These are phyloP conservation scores for Lepisosteus oculatus DNA, from an alignment of 2,113 vertebrate species.

Conservation along the genomic window DNA sequence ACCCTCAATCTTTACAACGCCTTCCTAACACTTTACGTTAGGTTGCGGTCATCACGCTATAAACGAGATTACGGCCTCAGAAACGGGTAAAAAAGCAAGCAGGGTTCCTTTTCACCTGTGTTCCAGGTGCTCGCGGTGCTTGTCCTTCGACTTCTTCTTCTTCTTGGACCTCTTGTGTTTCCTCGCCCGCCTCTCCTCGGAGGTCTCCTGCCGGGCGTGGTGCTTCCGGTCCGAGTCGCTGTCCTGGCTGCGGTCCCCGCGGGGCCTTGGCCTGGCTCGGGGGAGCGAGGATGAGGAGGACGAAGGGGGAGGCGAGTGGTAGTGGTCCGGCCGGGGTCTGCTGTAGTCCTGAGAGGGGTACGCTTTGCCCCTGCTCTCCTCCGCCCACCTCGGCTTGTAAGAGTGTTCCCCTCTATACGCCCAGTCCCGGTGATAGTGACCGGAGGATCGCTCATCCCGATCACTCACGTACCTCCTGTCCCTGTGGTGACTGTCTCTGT, in stretches of 20 bases:
- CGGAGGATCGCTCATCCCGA: constrained; percentile 44
- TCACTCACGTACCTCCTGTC: constrained; percentile 48
- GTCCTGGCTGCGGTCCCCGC: constrained; percentile 18
- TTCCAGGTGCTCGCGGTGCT: constrained; percentile 64
- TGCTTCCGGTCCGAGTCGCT: constrained; percentile 48
- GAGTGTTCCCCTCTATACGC: constrained; percentile 49
- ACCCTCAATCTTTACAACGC: no score
- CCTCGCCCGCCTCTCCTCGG: constrained; percentile 56
- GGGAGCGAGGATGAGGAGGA: constrained; percentile 28
- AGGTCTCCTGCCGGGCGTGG: constrained; percentile 27
- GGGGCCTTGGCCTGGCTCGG: not conserved
- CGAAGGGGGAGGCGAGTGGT: constrained; percentile 30
- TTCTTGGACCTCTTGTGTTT: constrained; percentile 90
- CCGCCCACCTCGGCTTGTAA: constrained; percentile 45
- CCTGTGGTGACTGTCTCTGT: constrained; percentile 52
- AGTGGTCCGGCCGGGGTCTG: constrained; percentile 33
- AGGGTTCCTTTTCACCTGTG: constrained; percentile 61
- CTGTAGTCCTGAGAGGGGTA: constrained; percentile 39
- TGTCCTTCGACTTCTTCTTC: constrained; percentile 88
- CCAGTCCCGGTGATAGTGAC: constrained; percentile 37
- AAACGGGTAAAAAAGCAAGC: not conserved
- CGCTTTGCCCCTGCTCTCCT: constrained; percentile 31
- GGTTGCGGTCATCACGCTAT: no score
- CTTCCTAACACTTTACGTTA: no score
- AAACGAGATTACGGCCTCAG: not conserved